These are phyloP conservation scores for Thera britannica DNA, from an alignment of 2,888 invertebrate species.

Conservation along the genomic window DNA sequence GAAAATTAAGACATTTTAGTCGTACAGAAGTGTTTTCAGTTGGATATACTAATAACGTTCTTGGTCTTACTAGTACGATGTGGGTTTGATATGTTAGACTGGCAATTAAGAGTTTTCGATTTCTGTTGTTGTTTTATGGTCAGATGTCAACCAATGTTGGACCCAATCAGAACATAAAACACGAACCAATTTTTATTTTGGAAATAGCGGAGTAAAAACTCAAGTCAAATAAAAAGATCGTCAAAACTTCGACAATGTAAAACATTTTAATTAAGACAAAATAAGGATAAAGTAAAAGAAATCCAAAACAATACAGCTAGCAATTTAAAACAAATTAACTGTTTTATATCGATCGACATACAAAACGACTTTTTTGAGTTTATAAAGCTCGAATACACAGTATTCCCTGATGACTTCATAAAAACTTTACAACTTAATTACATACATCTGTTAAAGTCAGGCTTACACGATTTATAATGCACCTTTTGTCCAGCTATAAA, in stretches of 20 bases:
- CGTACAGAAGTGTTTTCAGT: conserved; percentile 54
- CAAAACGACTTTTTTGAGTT: conserved; percentile 40
- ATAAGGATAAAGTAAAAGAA: conserved; percentile 26
- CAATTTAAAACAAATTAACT: conserved; percentile 43
- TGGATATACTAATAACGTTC: conserved; percentile 72
- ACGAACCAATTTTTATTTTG: neutral
- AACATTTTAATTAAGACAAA: conserved; percentile 25
- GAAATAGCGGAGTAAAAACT: neutral
- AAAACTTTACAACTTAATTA: conserved; percentile 81
- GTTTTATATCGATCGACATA: conserved; percentile 37
- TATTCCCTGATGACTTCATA: conserved; percentile 59
- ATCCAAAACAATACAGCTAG: conserved; percentile 31
- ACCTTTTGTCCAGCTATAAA: conserved; percentile 74
- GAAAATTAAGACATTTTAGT: conserved; percentile 51
- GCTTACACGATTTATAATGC: conserved; percentile 78
- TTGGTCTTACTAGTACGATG: conserved; percentile 56
- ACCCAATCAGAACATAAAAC: neutral
- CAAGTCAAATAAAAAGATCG: neutral
- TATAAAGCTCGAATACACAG: conserved; percentile 52
- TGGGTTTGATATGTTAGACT: conserved; percentile 61
- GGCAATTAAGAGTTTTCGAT: conserved; percentile 54
- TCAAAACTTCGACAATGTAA: conserved; percentile 7
- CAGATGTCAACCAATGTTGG: neutral
- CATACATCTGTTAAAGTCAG: conserved; percentile 78
- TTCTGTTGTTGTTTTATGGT: conserved; percentile 11